A percentile compares a stretch with the other conserved stretches of the same genome.
Evolutionary conservation across 2,113 vertebrate genomes (phyloP).

Genomic region (Actenoides hombroni): DNA sequence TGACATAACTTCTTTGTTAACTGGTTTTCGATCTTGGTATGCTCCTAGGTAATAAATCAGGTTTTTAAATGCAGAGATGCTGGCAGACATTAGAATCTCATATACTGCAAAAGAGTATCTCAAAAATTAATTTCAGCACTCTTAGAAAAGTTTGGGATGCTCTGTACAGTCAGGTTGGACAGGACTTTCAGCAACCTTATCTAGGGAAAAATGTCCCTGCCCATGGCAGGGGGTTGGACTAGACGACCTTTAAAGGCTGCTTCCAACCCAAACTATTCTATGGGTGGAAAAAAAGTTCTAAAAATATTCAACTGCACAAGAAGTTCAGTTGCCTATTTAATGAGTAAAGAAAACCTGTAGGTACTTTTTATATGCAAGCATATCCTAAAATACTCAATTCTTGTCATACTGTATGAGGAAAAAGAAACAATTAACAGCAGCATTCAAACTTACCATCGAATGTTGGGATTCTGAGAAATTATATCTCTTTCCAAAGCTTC

Average conservation of each 20-base stretch:
- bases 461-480: conserved; percentile 95
- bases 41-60: background rate
- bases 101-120: background rate
- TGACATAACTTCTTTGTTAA: background rate
- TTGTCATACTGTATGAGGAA: background rate
- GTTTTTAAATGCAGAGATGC: background rate
- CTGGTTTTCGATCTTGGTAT: background rate
- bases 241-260: background rate
- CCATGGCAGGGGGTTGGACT: background rate
- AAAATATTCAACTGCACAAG: background rate
- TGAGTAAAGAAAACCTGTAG: background rate
- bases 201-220: background rate
- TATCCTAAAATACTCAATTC: background rate
- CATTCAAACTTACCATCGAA: conserved; percentile 86
- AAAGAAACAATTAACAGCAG: background rate
- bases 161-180: background rate
- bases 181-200: background rate
- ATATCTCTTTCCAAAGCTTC: conserved; percentile 97
- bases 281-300: background rate
- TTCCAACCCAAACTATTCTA: background rate
- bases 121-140: background rate
- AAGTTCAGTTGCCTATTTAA: background rate
- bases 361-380: background rate
- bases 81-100: background rate
- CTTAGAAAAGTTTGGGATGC: background rate